Evolutionary conservation across 1,140 invertebrate genomes (phyloP), one percentile per base, ranked within the genome.

Genomic region (Aleiodes sp.): DNA sequence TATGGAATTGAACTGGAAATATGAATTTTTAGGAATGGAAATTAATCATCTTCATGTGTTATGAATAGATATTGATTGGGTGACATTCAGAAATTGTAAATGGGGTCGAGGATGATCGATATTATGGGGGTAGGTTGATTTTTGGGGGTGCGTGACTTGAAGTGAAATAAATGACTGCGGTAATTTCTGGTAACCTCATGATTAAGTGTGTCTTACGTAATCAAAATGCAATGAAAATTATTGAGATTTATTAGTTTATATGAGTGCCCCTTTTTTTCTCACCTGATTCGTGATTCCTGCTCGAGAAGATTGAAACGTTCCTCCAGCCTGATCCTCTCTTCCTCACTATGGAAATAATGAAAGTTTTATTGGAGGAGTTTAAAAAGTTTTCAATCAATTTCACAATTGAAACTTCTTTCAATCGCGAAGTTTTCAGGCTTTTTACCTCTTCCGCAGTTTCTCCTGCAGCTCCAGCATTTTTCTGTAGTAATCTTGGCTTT

Each of bases 271-370:
- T 12, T 31, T 33, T 37, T 41, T 43, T 21, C 72, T 74, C 67
- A 86, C 85, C 83, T 84, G 14, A 77, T 76, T 72, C 70, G 75
- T 41, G 82, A 82, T 12, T 85, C 82, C 67, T 80, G 75, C 4
- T 80, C 68, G 12, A 86, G 69, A 24, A 80, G 41, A 33, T 82
- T 81, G 61, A 85, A 86, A 59, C 81, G 77, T 52, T 83, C 79
- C 59, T 86, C 85, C 61, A 86, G 66, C 31, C 76, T 76, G 67
- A 85, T 81, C 60, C 83, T 82, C 62, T 85, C 82, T 65, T 85
- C 82, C 62, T 86, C 84, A 56, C 85, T 86, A 31, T 9, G 2
- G 28, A 57, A 59, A 19, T 28, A 28, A 28, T 39, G 2, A 10
- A 66, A 29, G 1, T 28, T 2, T 2, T 1, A 0, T 28, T 16